A percentile compares a stretch with the other conserved stretches of the same genome.
Conservation (phyloP, 2,113 vertebrate genomes). For the Sylvilagus bachmani region DNA sequence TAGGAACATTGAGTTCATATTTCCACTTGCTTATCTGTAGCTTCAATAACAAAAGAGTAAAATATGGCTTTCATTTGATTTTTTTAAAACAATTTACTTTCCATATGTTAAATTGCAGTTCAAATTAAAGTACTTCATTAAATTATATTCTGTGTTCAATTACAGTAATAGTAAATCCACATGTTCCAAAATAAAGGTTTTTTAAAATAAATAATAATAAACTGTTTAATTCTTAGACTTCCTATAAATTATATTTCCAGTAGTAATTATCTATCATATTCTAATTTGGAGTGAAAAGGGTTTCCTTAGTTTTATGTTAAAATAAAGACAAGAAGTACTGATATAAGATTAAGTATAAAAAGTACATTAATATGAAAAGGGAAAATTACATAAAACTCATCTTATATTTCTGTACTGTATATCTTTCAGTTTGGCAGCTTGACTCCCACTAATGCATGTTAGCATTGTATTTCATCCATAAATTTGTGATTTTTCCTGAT, state of each 20-base stretch:
- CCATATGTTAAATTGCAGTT: neutral
- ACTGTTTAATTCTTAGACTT: neutral
- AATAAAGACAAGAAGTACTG: slow-evolving; percentile 22
- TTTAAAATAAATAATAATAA: too few species aligned
- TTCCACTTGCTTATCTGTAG: neutral
- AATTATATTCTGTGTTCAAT: neutral
- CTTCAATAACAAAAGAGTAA: neutral
- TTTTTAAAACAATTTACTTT: neutral
- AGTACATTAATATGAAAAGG: neutral
- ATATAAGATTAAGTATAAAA: neutral
- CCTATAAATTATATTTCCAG: neutral
- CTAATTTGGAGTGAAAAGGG: neutral
- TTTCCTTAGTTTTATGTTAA: neutral
- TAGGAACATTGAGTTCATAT: neutral
- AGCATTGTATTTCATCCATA: neutral
- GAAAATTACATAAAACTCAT: neutral
- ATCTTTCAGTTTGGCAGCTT: neutral
- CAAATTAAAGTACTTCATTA: neutral
- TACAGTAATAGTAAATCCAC: neutral
- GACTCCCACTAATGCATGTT: neutral
- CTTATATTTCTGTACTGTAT: neutral
- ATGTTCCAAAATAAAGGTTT: neutral
- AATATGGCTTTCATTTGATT: neutral
- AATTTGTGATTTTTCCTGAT: neutral
- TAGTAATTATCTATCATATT: neutral